Evolutionary conservation across 2,797 vertebrate genomes (phyloP).

Genomic region (Okamejei kenojei): DNA sequence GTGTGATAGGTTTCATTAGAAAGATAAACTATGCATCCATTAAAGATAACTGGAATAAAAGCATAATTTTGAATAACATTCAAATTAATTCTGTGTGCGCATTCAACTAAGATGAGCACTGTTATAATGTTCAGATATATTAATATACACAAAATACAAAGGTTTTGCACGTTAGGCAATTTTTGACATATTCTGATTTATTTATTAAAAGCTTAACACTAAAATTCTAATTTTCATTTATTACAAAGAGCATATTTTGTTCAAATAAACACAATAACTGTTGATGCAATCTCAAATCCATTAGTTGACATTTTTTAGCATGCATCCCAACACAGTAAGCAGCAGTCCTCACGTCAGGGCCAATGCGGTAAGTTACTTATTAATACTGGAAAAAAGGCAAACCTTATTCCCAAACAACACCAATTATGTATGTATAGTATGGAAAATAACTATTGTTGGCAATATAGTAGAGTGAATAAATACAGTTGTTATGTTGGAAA

Average conservation of each 20-base stretch:
- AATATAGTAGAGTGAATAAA: conserved; percentile 14
- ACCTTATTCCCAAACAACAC: conserved; percentile 28
- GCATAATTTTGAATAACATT: neutral
- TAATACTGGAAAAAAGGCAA: conserved; percentile 27
- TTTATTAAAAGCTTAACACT: neutral
- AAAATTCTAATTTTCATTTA: conserved; percentile 6
- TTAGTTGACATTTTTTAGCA: conserved; percentile 31
- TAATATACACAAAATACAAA: neutral
- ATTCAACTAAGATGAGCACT: neutral
- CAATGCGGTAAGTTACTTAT: conserved; percentile 15
- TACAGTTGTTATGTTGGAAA: conserved; percentile 23
- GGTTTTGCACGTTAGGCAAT: neutral
- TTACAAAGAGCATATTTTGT: neutral
- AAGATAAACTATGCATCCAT: neutral
- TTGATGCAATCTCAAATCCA: conserved; percentile 4
- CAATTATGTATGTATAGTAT: neutral
- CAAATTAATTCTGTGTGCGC: neutral
- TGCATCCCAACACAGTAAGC: conserved; percentile 27
- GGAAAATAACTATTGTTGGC: neutral
- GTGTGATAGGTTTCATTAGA: neutral
- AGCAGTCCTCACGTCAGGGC: conserved; percentile 9
- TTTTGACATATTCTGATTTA: neutral
- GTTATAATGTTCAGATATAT: neutral
- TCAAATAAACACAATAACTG: conserved; percentile 17
- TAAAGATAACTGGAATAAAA: neutral